These are phyloP conservation scores for Ammodytes marinus DNA, from an alignment of 2,113 vertebrate genomes.

Conservation along the genomic window DNA sequence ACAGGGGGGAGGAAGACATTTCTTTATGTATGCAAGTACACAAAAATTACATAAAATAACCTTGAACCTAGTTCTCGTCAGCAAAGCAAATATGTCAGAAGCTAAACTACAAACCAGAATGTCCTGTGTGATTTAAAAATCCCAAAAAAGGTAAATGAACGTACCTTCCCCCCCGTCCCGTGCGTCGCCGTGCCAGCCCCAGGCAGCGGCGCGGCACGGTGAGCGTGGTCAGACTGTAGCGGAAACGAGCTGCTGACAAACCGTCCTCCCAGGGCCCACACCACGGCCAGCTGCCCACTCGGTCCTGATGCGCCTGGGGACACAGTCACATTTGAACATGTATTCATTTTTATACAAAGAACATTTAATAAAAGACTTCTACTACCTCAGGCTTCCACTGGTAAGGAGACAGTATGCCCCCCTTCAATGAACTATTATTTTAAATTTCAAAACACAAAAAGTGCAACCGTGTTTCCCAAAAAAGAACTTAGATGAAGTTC, in stretches of 20 bases:
- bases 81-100: background rate
- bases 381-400: too few relatives aligned
- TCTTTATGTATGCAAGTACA: too few relatives aligned
- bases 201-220: constrained; percentile 92
- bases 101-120: background rate
- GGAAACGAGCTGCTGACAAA: constrained; percentile 90
- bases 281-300: constrained; percentile 94
- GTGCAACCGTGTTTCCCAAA: too few relatives aligned
- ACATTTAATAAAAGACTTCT: background rate
- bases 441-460: too few relatives aligned
- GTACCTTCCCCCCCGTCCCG: constrained; percentile 96
- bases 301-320: constrained; percentile 92
- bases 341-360: background rate
- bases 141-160: too few relatives aligned
- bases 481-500: too few relatives aligned
- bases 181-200: constrained; percentile 93
- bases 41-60: too few relatives aligned
- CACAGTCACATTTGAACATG: background rate
- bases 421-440: too few relatives aligned
- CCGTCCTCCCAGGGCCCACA: constrained; percentile 89
- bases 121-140: too few relatives aligned
- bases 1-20: too few relatives aligned
- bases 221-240: constrained; percentile 97
- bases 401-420: too few relatives aligned
- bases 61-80: too few relatives aligned